Conservation (phyloP, 1,140 invertebrate species). For the Brachionus rubens region DNA sequence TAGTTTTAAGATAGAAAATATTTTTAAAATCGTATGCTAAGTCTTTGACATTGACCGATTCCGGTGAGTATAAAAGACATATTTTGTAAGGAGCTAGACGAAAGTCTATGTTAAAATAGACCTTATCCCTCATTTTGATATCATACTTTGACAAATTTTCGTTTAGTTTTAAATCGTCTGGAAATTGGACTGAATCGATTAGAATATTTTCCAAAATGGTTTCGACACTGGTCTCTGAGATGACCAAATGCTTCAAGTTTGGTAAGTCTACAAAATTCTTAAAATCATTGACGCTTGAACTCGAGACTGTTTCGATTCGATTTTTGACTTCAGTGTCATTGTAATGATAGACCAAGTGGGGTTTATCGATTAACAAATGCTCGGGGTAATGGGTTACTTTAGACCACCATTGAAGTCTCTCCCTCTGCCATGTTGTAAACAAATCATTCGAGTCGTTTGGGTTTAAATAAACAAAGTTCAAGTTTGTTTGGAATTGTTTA, state of each 20-base stretch:
- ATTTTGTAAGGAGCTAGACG: conserved; percentile 32
- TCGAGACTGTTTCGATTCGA: conserved; percentile 10
- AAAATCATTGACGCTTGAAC: not conserved
- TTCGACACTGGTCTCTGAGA: conserved; percentile 8
- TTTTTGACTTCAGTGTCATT: not conserved
- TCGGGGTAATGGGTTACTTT: conserved; percentile 36
- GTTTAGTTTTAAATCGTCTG: conserved; percentile 8
- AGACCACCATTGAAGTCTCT: conserved; percentile 27
- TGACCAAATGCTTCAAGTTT: not conserved
- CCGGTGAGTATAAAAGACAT: not conserved
- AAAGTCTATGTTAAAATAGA: conserved; percentile 39
- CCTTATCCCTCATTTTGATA: not conserved
- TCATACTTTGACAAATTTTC: not conserved
- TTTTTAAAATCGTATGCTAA: conserved; percentile 18
- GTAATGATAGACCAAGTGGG: conserved; percentile 8
- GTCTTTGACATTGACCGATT: not conserved
- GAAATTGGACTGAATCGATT: conserved; percentile 30
- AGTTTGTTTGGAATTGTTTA: not conserved
- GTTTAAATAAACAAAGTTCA: conserved; percentile 9
- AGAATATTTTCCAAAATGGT: conserved; percentile 21
- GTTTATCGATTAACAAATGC: conserved; percentile 4
- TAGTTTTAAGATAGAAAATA: conserved; percentile 10
- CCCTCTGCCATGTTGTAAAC: not conserved
- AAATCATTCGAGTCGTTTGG: not conserved
- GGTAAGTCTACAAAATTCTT: not conserved